phyloP scores from a whole-genome alignment of 2,113 vertebrate genomes.

The Zosterops lateralis region DNA sequence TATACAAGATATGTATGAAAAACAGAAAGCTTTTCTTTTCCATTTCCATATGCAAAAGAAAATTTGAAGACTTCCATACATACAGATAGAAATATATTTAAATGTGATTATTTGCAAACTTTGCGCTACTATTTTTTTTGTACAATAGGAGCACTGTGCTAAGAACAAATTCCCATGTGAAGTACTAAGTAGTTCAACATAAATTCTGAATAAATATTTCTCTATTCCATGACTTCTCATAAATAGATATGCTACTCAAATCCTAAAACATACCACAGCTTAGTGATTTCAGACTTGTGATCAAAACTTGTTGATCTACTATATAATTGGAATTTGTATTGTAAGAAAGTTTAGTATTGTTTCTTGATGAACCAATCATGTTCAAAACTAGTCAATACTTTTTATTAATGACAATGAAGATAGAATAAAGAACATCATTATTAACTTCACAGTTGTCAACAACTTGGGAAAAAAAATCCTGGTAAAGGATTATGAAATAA shows the following conservation, averaged over 20 bases:
- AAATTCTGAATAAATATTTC: conserved; percentile 9
- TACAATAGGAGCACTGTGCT: not conserved
- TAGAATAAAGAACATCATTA: not conserved
- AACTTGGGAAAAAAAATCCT: not conserved
- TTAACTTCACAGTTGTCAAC: not conserved
- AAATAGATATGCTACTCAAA: not conserved
- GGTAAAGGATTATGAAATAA: not conserved
- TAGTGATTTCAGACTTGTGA: not conserved
- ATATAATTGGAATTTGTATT: not conserved
- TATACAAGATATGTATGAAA: not conserved
- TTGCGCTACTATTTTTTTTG: not conserved
- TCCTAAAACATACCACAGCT: not conserved
- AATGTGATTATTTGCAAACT: not conserved
- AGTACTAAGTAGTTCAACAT: not conserved
- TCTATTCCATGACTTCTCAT: not conserved
- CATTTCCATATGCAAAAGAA: not conserved
- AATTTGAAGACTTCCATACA: not conserved
- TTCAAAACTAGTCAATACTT: not conserved
- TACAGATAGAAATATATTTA: not conserved
- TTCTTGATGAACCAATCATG: not conserved
- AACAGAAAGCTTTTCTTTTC: not conserved
- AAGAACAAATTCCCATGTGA: not conserved
- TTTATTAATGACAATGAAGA: not conserved
- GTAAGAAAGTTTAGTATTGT: not conserved
- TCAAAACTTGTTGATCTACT: not conserved